Evolutionary conservation across 2,888 invertebrate species (phyloP), one percentile per base, ranked within the genome.

Genomic region (Marasmarcha lunaedactyla): DNA sequence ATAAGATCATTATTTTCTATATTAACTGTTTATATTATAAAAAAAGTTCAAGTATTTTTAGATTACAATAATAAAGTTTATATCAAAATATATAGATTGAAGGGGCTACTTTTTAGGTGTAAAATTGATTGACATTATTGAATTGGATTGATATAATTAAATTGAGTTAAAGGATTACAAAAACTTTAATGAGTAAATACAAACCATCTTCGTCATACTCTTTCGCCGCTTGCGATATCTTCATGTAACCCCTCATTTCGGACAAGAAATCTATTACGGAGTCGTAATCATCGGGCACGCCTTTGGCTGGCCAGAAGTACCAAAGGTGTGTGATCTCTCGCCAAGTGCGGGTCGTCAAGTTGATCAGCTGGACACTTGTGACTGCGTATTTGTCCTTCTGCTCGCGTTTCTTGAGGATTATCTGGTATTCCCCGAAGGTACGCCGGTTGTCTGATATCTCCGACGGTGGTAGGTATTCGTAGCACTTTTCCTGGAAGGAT

Each of bases 301-400:
- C 95, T 46, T 90, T 89, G n/a, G 89, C 87, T 0, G 97, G 96
- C 97, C 97, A 97, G 59, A 94, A 89, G 79, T 94, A 95, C 96
- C 97, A 97, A 57, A 95, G 89, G 60, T 97, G 97, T 0, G 90
- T 93, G 40, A 97, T 86, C 67, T 97, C 95, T 34, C 96, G 79
- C 87, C 92, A 92, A 45, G 92, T 90, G 65, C 93, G 92, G 35
- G 91, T 91, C 48, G 89, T 86, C 70, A 92, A 79, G 67, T 93
- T 92, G 83, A 94, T 93, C 1, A 97, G 78, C 64, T 94, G 91
- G 12, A 97, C 83, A 51, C 88, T 90, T 14, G 95, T 95, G 41
- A 95, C 90, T 36, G 95, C 93, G 67, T 95, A 97, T 70, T 95
- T 94, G 61, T 95, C 94, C 55, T 91, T 90, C 47, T 94, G 92